Conservation (phyloP, 2,113 vertebrate species). For the Myocastor coypus region DNA sequence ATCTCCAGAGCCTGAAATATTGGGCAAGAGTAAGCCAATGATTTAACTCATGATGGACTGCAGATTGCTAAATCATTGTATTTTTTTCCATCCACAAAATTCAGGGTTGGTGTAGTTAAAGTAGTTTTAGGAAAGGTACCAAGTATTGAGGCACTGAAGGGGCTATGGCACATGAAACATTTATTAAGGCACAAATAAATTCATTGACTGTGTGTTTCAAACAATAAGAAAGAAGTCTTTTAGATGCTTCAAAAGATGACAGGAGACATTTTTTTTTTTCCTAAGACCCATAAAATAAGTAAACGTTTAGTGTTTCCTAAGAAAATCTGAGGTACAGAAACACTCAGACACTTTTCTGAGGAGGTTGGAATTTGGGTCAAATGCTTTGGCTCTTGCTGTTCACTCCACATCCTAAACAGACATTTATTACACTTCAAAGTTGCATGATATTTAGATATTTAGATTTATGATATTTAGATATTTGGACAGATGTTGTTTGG, state of each 20-base stretch:
- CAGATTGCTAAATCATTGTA: neutral
- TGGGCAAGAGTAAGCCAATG: neutral
- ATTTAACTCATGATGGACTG: neutral
- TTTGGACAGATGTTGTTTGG: neutral
- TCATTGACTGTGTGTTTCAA: slow-evolving; percentile 38
- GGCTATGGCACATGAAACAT: neutral
- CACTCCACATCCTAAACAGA: neutral
- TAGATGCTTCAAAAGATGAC: neutral
- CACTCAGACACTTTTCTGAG: neutral
- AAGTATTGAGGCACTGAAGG: neutral
- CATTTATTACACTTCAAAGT: slow-evolving; percentile 25
- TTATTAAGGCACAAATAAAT: neutral
- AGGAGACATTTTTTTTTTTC: slow-evolving; percentile 60
- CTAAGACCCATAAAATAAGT: slow-evolving; percentile 31
- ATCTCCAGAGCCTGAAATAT: neutral
- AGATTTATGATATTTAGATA: slow-evolving; percentile 48
- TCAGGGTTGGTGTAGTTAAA: neutral
- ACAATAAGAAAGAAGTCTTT: slow-evolving; percentile 51
- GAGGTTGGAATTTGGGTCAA: neutral
- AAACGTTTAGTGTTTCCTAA: slow-evolving; percentile 48
- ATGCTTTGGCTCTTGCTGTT: neutral
- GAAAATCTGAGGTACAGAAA: slow-evolving; percentile 48
- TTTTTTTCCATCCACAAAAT: neutral
- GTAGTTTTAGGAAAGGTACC: neutral
- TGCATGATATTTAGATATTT: slow-evolving; percentile 63